These are phyloP conservation scores for Oreochromis grahami DNA, from an alignment of 2,797 vertebrate species.

Conservation along the genomic window DNA sequence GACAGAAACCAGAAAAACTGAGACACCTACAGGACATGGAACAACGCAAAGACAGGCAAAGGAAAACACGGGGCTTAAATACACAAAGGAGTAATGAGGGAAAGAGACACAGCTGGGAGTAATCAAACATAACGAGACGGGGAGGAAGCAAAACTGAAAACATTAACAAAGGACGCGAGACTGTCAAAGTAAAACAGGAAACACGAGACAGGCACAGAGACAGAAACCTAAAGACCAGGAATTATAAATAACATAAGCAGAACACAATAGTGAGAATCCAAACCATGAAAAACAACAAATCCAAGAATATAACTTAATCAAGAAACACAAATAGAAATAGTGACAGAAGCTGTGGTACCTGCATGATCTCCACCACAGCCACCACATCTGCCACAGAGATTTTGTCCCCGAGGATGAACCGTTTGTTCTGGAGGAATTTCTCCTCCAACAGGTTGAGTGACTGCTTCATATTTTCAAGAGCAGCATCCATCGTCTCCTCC, in stretches of 20 bases:
- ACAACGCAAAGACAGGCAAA: rapidly evolving
- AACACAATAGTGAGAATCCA: not conserved
- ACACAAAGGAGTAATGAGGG: not conserved
- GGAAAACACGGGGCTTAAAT: not conserved
- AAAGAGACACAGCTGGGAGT: not conserved
- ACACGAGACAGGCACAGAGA: not conserved
- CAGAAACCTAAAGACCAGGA: not conserved
- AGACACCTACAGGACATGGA: rapidly evolving
- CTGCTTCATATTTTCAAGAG: constrained; percentile 63
- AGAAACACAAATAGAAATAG: not conserved
- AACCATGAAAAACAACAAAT: not conserved
- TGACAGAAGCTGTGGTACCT: constrained; percentile 64
- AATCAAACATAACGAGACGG: not conserved
- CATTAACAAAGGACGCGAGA: not conserved
- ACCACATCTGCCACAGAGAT: constrained; percentile 89
- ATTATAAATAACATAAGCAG: too few species aligned
- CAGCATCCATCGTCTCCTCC: constrained; percentile 71
- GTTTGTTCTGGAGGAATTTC: constrained; percentile 81
- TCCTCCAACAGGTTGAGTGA: constrained; percentile 78
- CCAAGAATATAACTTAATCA: not conserved
- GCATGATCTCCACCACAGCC: constrained; percentile 86
- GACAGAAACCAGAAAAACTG: not conserved
- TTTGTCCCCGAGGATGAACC: constrained; percentile 76
- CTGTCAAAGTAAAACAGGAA: not conserved
- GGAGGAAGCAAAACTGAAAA: not conserved